A percentile compares a stretch with the other conserved stretches of the same genome.
Evolutionary conservation across 2,113 vertebrate species (phyloP).

Genomic region (Sarotherodon lohbergeri): DNA sequence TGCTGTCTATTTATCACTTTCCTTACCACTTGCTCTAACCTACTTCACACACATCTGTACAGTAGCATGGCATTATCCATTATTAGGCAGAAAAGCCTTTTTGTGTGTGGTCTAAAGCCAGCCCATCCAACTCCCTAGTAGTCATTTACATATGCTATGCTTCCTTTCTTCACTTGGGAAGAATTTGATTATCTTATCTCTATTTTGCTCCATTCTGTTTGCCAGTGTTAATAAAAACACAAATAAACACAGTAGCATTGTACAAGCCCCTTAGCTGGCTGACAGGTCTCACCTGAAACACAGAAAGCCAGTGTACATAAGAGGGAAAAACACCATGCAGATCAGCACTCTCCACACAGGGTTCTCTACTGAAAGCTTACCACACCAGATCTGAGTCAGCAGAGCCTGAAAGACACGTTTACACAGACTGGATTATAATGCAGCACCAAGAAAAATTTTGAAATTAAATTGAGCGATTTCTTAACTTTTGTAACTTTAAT

Average conservation of each 20-base stretch:
- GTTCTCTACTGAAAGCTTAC: slow-evolving; percentile 84
- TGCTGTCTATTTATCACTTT: background rate
- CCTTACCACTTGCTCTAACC: background rate
- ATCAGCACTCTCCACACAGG: slow-evolving; percentile 78
- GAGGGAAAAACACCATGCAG: slow-evolving; percentile 82
- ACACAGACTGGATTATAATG: background rate
- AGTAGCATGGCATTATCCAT: background rate
- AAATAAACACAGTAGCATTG: background rate
- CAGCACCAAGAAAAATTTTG: background rate
- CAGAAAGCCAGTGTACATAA: slow-evolving; percentile 83
- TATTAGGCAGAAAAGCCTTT: background rate
- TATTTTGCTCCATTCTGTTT: background rate
- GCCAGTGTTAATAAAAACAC: background rate
- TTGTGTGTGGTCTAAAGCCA: background rate
- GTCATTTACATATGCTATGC: background rate
- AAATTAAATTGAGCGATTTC: background rate
- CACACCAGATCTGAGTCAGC: slow-evolving; percentile 95
- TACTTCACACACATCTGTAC: background rate
- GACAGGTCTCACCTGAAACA: slow-evolving; percentile 80
- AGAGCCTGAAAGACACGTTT: slow-evolving; percentile 72
- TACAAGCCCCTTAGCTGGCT: background rate
- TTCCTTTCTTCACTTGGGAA: background rate
- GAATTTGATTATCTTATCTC: background rate
- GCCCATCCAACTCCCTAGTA: background rate
- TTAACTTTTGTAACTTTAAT: background rate